Evolutionary conservation across 2,888 invertebrate species (phyloP).

Genomic region (Mesochorus sp.): DNA sequence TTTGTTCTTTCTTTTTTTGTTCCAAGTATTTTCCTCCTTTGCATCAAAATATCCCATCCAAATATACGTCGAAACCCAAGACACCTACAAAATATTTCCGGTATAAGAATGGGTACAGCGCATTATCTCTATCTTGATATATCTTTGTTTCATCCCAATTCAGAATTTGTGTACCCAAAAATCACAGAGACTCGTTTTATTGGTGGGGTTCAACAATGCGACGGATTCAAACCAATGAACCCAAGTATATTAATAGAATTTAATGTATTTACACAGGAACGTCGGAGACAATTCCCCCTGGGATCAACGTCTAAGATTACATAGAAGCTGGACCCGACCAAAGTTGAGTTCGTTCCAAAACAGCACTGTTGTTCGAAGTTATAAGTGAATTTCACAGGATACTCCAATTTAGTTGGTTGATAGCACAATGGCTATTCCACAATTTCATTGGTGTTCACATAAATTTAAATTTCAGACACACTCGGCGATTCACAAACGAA

Average conservation of each 20-base stretch:
- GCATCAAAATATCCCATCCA: background rate
- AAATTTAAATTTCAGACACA: background rate
- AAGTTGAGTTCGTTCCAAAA: background rate
- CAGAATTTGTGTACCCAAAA: background rate
- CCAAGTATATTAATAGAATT: background rate
- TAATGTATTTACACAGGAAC: constrained; percentile 53
- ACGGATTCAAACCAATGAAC: background rate
- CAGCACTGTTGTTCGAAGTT: constrained; percentile 18
- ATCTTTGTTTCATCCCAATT: too few species aligned
- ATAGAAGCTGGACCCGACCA: background rate
- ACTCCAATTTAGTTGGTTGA: constrained; percentile 10
- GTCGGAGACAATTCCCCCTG: constrained; percentile 4
- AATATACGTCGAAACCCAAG: background rate
- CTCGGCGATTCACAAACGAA: background rate
- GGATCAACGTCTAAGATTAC: background rate
- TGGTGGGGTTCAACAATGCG: background rate
- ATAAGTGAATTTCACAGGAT: background rate
- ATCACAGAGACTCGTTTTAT: background rate
- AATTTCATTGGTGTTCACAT: background rate
- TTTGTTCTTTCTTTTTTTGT: too few species aligned
- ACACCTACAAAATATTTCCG: background rate
- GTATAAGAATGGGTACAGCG: constrained; percentile 5
- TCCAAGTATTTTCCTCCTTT: background rate
- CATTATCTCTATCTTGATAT: too few species aligned
- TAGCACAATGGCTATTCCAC: background rate